These are phyloP conservation scores for Nematostella vectensis DNA, from an alignment of 92 coral and sea anemone genomes.

Conservation along the genomic window DNA sequence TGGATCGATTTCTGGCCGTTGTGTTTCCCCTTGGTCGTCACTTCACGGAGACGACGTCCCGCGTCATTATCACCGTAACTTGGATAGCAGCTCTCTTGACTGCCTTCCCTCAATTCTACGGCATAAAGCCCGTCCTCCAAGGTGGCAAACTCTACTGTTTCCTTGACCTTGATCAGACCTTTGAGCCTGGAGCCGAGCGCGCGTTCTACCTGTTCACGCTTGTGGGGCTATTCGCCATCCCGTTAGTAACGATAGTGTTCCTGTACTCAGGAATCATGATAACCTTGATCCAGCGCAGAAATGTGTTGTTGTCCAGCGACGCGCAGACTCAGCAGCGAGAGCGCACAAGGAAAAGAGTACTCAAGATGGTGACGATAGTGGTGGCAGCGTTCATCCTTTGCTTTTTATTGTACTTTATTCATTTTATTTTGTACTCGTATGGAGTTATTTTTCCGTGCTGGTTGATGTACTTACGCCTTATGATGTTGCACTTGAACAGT, in stretches of 20 bases:
- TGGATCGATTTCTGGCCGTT: constrained; percentile 61
- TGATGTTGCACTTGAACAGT: constrained; percentile 59
- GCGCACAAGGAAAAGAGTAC: constrained; percentile 39
- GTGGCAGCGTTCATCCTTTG: constrained; percentile 57
- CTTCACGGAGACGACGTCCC: constrained; percentile 30
- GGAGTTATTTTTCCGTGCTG: constrained; percentile 40
- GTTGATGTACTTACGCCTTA: constrained; percentile 34
- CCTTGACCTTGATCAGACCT: constrained; percentile 43
- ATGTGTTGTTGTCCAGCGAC: constrained; percentile 15
- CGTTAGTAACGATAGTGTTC: constrained; percentile 34
- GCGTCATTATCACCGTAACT: constrained; percentile 17
- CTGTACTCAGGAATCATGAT: constrained; percentile 56
- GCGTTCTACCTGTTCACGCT: constrained; percentile 45
- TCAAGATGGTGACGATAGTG: constrained; percentile 54
- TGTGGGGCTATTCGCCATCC: constrained; percentile 49
- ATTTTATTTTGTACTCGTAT: constrained; percentile 46
- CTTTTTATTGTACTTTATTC: constrained; percentile 61
- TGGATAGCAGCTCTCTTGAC: constrained; percentile 41
- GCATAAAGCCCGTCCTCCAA: constrained; percentile 7
- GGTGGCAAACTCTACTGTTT: constrained; percentile 32
- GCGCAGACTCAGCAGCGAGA: constrained; percentile 22
- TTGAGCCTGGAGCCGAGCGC: constrained; percentile 44
- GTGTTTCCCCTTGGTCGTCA: constrained; percentile 48
- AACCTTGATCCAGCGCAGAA: constrained; percentile 31
- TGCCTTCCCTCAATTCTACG: constrained; percentile 56